These are phyloP conservation scores for Sminthurinus aureus DNA, from an alignment of 2,888 invertebrate species.

Conservation along the genomic window DNA sequence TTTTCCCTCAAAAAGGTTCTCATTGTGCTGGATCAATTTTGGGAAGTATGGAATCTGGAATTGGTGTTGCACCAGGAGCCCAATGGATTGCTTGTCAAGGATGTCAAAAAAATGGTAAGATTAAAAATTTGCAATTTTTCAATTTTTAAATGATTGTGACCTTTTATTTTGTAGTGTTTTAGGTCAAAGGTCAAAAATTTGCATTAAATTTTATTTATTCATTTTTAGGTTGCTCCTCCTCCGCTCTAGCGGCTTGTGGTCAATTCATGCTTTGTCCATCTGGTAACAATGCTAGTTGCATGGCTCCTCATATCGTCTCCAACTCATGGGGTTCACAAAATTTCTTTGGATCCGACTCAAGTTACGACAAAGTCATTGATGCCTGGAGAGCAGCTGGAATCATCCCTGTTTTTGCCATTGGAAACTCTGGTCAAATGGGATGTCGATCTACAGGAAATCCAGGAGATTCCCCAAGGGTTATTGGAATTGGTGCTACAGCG, in stretches of 20 bases:
- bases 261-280: background rate
- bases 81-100: background rate
- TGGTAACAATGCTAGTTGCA: background rate
- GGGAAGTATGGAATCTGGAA: too few species aligned
- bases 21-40: too few species aligned
- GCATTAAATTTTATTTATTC: background rate
- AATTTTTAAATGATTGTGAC: background rate
- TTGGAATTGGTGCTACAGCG: background rate
- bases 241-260: background rate
- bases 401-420: background rate
- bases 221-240: background rate
- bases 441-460: background rate
- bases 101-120: background rate
- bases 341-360: background rate
- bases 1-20: too few species aligned
- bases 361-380: background rate
- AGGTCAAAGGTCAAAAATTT: background rate
- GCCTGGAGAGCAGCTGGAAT: background rate
- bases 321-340: background rate
- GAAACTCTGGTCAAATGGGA: background rate
- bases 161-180: background rate
- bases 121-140: background rate
- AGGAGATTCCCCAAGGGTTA: background rate
- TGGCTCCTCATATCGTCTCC: background rate
- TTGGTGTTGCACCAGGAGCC: background rate